These are phyloP conservation scores for Scolopax rusticola DNA, from an alignment of 2,797 vertebrate species.

Conservation along the genomic window DNA sequence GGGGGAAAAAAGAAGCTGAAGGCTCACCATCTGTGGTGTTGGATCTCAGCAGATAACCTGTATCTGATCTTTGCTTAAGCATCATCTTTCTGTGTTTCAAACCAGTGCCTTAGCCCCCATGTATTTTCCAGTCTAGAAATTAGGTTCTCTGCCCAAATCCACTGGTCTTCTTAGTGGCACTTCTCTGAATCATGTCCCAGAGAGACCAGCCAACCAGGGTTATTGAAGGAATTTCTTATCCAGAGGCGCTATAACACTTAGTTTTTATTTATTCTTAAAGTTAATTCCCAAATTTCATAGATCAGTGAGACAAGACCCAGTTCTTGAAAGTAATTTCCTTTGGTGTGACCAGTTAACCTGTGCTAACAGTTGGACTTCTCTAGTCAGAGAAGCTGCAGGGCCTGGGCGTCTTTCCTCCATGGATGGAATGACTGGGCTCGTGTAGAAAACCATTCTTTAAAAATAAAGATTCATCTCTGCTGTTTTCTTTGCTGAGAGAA, in stretches of 20 bases:
- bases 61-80: background rate
- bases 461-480: background rate
- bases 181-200: background rate
- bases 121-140: background rate
- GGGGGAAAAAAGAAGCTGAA: background rate
- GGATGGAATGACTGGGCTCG: background rate
- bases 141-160: background rate
- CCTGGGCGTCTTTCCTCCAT: background rate
- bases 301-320: background rate
- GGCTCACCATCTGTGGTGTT: rapidly evolving
- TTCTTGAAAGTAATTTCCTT: background rate
- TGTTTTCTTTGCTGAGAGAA: background rate
- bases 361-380: background rate
- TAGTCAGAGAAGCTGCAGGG: background rate
- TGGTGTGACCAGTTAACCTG: background rate
- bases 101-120: rapidly evolving
- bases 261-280: background rate
- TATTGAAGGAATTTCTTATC: background rate
- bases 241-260: background rate
- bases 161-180: background rate
- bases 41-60: background rate
- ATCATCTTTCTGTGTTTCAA: background rate
- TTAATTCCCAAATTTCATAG: background rate
- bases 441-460: background rate
- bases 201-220: background rate